A percentile compares a stretch with the other conserved stretches of the same genome.
phyloP scores from a whole-genome alignment of 2,888 invertebrate species.

The Onchidella celtica region DNA sequence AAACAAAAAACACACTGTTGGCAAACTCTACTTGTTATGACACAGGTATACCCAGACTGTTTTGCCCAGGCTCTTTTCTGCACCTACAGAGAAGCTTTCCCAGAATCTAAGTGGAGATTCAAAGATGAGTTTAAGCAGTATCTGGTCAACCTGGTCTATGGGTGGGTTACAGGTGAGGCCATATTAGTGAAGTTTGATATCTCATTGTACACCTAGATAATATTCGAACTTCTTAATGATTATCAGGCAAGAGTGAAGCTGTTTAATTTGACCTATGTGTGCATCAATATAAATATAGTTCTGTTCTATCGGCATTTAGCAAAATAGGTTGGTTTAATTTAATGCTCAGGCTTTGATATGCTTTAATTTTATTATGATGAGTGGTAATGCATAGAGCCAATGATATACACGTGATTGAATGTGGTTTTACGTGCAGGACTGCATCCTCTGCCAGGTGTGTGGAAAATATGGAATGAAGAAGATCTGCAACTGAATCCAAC shows the following conservation, averaged over 20 bases:
- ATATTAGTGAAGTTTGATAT: background rate
- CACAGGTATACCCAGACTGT: constrained; percentile 76
- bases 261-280: too few species aligned
- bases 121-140: constrained; percentile 75
- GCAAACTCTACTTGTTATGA: too few species aligned
- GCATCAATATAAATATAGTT: too few species aligned
- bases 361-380: too few species aligned
- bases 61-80: constrained; percentile 75
- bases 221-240: too few species aligned
- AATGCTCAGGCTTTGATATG: too few species aligned
- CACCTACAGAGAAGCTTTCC: constrained; percentile 76
- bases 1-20: too few species aligned
- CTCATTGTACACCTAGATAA: background rate
- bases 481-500: constrained; percentile 63
- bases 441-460: constrained; percentile 71
- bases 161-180: constrained; percentile 77
- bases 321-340: too few species aligned
- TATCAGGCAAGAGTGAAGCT: too few species aligned
- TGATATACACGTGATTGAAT: too few species aligned
- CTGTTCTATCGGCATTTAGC: too few species aligned
- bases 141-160: constrained; percentile 68
- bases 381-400: too few species aligned
- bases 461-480: constrained; percentile 71
- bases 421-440: constrained; percentile 65
- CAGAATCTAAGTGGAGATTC: constrained; percentile 74